These are phyloP conservation scores for Dinoponera quadriceps DNA, from an alignment of 1,140 invertebrate species.

Conservation along the genomic window DNA sequence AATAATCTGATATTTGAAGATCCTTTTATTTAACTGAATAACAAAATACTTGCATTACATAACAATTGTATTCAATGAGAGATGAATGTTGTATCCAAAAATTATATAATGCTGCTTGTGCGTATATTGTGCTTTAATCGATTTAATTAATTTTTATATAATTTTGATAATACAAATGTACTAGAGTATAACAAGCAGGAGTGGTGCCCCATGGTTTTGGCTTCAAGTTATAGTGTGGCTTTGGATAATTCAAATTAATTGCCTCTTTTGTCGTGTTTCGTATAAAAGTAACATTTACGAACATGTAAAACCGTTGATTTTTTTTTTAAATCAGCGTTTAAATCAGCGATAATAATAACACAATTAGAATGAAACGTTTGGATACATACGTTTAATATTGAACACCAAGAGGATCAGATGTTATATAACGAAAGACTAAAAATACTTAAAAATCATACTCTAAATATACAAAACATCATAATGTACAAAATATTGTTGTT, in stretches of 20 bases:
- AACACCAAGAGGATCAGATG: conserved; percentile 10
- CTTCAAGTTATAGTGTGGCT: conserved; percentile 19
- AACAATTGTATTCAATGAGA: conserved; percentile 21
- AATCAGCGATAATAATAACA: neutral
- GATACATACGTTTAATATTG: conserved; percentile 9
- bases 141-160: conserved; percentile 29
- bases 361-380: neutral
- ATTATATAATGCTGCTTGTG: conserved; percentile 56
- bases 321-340: conserved; percentile 20
- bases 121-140: conserved; percentile 53
- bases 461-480: neutral
- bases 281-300: conserved; percentile 15
- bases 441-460: conserved; percentile 25
- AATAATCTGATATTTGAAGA: conserved; percentile 34
- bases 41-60: conserved; percentile 27
- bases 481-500: neutral
- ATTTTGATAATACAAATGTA: conserved; percentile 19
- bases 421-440: conserved; percentile 38
- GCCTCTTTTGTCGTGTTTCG: neutral
- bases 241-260: conserved; percentile 41
- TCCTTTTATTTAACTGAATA: conserved; percentile 19
- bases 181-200: conserved; percentile 26
- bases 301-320: neutral
- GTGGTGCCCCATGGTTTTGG: conserved; percentile 24
- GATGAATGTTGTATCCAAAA: conserved; percentile 18